These are phyloP conservation scores for Spongilla lacustris DNA, from an alignment of 37 sponge, comb jelly and placozoan genomes.

Conservation along the genomic window DNA sequence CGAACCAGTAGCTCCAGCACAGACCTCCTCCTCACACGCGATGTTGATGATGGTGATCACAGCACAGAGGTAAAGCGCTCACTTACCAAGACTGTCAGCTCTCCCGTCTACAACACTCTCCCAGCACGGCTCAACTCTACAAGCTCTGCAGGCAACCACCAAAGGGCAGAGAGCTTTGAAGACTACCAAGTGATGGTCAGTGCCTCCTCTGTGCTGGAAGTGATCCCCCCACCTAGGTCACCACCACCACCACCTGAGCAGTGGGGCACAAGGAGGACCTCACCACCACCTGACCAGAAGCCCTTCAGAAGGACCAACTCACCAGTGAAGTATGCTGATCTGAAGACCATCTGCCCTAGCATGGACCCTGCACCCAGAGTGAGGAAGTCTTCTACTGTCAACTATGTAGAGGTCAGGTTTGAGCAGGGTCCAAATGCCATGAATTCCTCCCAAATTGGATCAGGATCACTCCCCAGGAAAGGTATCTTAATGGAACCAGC, in stretches of 20 bases:
- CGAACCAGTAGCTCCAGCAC: conserved; percentile 30
- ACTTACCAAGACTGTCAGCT: background rate
- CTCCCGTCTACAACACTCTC: background rate
- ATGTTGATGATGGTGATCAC: background rate
- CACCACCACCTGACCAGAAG: background rate
- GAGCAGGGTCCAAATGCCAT: background rate
- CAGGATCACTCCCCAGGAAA: background rate
- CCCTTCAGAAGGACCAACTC: background rate
- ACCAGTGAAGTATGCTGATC: conserved; percentile 3
- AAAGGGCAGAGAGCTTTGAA: conserved; percentile 33
- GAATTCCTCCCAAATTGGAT: background rate
- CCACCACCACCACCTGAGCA: conserved; percentile 8
- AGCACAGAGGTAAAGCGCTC: background rate
- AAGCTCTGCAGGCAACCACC: background rate
- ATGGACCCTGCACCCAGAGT: background rate
- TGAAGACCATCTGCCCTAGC: background rate
- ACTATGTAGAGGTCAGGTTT: conserved; percentile 63
- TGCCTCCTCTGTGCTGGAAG: conserved; percentile 29
- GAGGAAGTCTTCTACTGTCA: conserved; percentile 14
- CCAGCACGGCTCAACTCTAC: conserved; percentile 6
- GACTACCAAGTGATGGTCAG: conserved; percentile 76
- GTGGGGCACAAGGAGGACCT: background rate
- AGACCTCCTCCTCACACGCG: conserved; percentile 19
- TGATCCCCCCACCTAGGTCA: conserved; percentile 1
- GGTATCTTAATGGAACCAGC: background rate